phyloP scores from a whole-genome alignment of 1,140 invertebrate genomes.

The Dreissena rostriformis region DNA sequence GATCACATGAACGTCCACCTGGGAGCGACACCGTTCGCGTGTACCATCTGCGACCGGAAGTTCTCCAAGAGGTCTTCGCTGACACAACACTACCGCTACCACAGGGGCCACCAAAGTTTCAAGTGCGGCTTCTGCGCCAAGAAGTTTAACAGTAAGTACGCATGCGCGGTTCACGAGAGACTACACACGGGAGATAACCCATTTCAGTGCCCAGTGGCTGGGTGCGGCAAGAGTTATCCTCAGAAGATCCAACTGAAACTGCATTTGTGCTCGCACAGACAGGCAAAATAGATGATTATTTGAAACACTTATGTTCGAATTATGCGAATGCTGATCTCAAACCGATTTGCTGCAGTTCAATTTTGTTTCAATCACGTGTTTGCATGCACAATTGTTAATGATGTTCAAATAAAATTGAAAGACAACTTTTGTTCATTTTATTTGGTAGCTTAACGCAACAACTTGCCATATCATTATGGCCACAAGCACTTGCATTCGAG shows the following conservation, averaged over 20 bases:
- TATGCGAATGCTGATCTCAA: too few relatives aligned
- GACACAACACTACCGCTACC: slow-evolving; percentile 53
- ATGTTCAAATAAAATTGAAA: too few relatives aligned
- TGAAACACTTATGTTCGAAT: too few relatives aligned
- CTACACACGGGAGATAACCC: slow-evolving; percentile 52
- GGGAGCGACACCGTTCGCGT: slow-evolving; percentile 93
- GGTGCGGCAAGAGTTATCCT: slow-evolving; percentile 37
- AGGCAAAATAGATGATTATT: too few relatives aligned
- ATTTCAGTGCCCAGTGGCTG: slow-evolving; percentile 43
- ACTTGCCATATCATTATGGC: too few relatives aligned
- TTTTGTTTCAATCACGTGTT: too few relatives aligned
- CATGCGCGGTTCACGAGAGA: slow-evolving; percentile 49
- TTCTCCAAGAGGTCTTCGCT: slow-evolving; percentile 81
- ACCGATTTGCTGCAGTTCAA: too few relatives aligned
- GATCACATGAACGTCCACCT: slow-evolving; percentile 84
- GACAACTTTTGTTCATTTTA: too few relatives aligned
- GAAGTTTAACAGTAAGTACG: slow-evolving; percentile 44
- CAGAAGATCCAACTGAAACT: slow-evolving; percentile 54
- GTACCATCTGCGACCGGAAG: slow-evolving; percentile 93
- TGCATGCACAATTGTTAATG: too few relatives aligned
- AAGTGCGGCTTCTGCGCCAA: slow-evolving; percentile 43
- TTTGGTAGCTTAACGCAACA: too few relatives aligned
- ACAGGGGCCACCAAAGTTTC: slow-evolving; percentile 25
- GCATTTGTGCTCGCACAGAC: slow-evolving; percentile 49
- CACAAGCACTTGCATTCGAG: too few relatives aligned